Conservation (phyloP, 2,113 vertebrate genomes). For the Phrynosoma platyrhinos region DNA sequence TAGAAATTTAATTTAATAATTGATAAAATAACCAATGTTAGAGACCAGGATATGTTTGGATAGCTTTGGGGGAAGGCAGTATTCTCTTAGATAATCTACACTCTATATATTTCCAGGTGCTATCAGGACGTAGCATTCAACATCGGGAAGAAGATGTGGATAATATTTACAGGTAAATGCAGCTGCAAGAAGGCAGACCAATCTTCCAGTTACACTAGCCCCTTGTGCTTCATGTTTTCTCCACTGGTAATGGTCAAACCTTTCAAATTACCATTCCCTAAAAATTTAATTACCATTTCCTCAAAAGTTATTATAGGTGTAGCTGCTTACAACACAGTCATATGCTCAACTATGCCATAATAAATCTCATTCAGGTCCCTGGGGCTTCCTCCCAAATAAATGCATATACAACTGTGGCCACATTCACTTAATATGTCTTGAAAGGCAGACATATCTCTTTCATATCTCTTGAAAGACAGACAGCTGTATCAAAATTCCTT, state of each 20-base stretch:
- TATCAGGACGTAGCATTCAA: slow-evolving; percentile 7
- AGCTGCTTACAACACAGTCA: neutral
- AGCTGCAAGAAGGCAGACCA: neutral
- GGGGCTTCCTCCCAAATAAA: neutral
- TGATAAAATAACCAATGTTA: neutral
- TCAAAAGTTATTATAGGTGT: neutral
- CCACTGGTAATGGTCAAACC: neutral
- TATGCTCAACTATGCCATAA: neutral
- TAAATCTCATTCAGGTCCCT: neutral
- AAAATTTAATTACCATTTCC: neutral
- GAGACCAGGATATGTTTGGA: neutral
- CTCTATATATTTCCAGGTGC: slow-evolving; percentile 58
- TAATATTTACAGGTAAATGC: slow-evolving; percentile 68
- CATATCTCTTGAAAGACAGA: neutral
- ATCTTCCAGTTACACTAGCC: rapidly evolving
- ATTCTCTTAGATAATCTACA: neutral
- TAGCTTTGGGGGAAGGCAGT: neutral
- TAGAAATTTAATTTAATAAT: neutral
- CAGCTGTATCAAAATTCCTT: neutral
- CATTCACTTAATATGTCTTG: neutral
- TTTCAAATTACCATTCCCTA: neutral
- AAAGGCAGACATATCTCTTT: neutral
- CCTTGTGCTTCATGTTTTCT: rapidly evolving
- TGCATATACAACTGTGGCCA: neutral
- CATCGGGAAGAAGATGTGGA: neutral